Evolutionary conservation across 2,888 invertebrate species (phyloP), one percentile per base, ranked within the genome.

Genomic region (Brachyopa scutellaris): DNA sequence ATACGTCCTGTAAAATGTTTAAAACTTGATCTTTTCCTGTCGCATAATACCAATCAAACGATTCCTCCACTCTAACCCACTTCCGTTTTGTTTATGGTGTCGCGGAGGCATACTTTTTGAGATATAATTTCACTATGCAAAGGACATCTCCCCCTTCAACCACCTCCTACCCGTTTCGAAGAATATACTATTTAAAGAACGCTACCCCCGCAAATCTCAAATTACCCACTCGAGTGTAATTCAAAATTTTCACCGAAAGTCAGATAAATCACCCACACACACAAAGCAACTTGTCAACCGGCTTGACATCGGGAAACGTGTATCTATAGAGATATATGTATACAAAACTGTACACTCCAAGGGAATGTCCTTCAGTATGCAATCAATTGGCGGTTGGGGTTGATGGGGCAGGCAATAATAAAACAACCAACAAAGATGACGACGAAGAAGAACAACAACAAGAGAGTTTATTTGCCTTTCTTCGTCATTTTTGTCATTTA

Each of bases 221-320:
- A 26, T 26, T 26, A 26, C 26, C 26, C 45, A 45, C 21, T 36
- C 49, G 33, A 62, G 33, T 36, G 36, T 23, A 26, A 9, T 2
- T 11, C 1, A 19, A 29, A 45, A 67, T 36, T 67, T 59, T 59
- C n/a, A 29, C 59, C 42, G 21, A 51, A 67, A 66, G n/a, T 57
- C 57, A 33, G 66, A 74, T 59, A 74, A 66, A 74, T 74, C 40
- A 57, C 49, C 31, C 36, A 57, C 73, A 73, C 47, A 19, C 38
- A 66, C 26, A 66, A 42, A 36, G 31, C 66, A 13, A 15, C 51
- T 7, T 74, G 57, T 42, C 51, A 59, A 11, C 42, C 66, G 17
- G 21, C 21, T 67, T 61, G 38, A 67, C 55, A 38, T 47, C 13
- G 21, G n/a, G n/a, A n/a, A n/a, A n/a, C n/a, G n/a, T n/a, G n/a